Percentiles rank a stretch among this genome's conserved stretches.
Evolutionary conservation across 2,888 invertebrate species (phyloP).

Genomic region (Metallyticus violacea): DNA sequence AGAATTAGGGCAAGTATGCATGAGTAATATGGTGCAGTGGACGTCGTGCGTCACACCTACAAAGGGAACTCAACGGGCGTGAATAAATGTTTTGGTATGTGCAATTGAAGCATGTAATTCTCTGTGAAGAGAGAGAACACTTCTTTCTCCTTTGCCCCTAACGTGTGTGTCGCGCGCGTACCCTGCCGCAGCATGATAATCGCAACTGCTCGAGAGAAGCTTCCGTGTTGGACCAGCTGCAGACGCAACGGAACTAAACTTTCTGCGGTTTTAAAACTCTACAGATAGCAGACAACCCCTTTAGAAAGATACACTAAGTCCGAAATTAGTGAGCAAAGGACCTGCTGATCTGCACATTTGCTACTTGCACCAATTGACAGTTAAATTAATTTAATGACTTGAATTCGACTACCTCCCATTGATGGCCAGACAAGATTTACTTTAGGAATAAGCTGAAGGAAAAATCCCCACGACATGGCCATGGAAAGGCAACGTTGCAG

Average conservation of each 20-base stretch:
- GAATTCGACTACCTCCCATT: too few species aligned
- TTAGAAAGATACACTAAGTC: not conserved
- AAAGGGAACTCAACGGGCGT: conserved; percentile 20
- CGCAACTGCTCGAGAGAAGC: not conserved
- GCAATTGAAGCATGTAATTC: conserved; percentile 23
- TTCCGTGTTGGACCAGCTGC: not conserved
- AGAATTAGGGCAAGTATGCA: conserved; percentile 17
- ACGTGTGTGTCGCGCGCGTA: not conserved
- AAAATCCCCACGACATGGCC: too few species aligned
- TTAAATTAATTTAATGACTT: too few species aligned
- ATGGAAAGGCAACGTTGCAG: too few species aligned
- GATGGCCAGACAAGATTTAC: too few species aligned
- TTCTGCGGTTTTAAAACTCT: not conserved
- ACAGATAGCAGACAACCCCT: not conserved
- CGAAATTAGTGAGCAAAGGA: too few species aligned
- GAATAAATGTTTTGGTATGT: conserved; percentile 24
- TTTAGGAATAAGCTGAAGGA: too few species aligned
- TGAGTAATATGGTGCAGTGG: not conserved
- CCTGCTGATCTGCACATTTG: too few species aligned
- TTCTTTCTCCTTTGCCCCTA: not conserved
- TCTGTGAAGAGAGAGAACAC: not conserved
- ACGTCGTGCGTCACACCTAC: not conserved
- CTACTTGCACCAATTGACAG: too few species aligned
- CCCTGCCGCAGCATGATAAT: too few species aligned
- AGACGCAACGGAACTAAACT: too few species aligned